phyloP scores from a whole-genome alignment of 2,888 invertebrate genomes.

The Pseudococcus viburni region DNA sequence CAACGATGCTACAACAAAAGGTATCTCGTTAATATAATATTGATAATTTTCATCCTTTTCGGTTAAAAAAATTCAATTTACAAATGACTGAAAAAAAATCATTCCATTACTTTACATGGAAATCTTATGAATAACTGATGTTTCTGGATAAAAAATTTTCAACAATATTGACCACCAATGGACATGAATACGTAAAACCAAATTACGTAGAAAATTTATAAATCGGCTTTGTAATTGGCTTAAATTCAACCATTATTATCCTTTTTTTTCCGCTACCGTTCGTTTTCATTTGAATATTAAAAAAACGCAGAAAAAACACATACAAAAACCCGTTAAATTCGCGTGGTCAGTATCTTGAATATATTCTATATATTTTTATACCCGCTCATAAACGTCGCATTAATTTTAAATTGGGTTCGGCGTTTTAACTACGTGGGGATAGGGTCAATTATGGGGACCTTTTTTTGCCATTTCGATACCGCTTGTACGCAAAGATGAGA shows the following conservation, averaged over 20 bases:
- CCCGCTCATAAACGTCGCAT: constrained; percentile 28
- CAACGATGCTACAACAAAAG: not conserved
- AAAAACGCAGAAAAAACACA: not conserved
- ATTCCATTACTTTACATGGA: not conserved
- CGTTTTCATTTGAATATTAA: not conserved
- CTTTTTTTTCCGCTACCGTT: not conserved
- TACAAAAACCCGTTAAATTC: not conserved
- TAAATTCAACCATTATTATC: constrained; percentile 38
- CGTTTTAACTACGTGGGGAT: not conserved
- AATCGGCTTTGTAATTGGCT: constrained; percentile 42
- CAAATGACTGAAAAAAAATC: not conserved
- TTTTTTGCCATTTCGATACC: constrained; percentile 27
- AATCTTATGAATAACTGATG: not conserved
- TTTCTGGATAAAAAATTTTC: not conserved
- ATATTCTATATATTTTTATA: constrained; percentile 21
- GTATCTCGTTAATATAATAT: not conserved
- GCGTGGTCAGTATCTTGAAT: constrained; percentile 23
- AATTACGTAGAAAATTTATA: constrained; percentile 26
- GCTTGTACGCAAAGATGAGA: not conserved
- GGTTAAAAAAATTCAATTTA: constrained; percentile 3
- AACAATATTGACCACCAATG: not conserved
- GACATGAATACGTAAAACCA: not conserved
- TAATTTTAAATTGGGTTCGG: constrained; percentile 38
- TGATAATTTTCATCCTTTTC: not conserved
- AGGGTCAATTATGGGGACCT: constrained; percentile 25